Conservation (phyloP, 1,140 invertebrate species). For the Elysia chlorotica region DNA sequence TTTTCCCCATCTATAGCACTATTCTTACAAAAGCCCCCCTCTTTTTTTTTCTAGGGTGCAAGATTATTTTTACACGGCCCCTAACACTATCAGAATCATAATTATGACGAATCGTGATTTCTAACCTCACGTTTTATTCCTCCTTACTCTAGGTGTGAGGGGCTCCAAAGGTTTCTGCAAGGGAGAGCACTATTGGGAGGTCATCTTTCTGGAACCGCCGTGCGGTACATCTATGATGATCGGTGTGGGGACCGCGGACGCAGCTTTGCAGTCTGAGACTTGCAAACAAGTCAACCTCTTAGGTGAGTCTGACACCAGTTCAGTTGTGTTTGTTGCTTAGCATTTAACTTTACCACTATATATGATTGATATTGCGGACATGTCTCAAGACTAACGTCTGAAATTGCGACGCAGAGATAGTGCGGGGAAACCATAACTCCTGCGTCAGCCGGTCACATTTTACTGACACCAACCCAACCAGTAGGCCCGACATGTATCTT, state of each 20-base stretch:
- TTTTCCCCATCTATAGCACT: no score
- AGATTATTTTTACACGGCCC: no score
- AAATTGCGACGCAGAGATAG: no score
- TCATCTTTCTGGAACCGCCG: conserved; percentile 47
- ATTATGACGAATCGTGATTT: no score
- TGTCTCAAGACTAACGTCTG: no score
- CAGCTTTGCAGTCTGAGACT: conserved; percentile 33
- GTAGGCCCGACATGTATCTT: no score
- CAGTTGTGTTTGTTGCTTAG: neutral
- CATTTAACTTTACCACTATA: neutral
- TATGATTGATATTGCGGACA: neutral
- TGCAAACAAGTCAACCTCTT: conserved; percentile 45
- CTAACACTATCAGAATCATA: no score
- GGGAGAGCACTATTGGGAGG: conserved; percentile 52
- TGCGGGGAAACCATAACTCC: neutral
- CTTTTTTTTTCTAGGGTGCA: no score
- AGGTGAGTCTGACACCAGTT: conserved; percentile 37
- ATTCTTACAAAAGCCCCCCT: no score
- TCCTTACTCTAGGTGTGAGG: conserved; percentile 37
- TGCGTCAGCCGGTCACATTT: neutral
- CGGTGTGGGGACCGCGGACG: conserved; percentile 47
- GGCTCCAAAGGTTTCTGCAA: conserved; percentile 45
- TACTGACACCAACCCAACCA: no score
- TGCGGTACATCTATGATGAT: conserved; percentile 50
- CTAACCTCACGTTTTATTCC: no score